A percentile compares a stretch with the other conserved stretches of the same genome.
Evolutionary conservation across 2,113 vertebrate genomes (phyloP).

Genomic region (Furnarius figulus): DNA sequence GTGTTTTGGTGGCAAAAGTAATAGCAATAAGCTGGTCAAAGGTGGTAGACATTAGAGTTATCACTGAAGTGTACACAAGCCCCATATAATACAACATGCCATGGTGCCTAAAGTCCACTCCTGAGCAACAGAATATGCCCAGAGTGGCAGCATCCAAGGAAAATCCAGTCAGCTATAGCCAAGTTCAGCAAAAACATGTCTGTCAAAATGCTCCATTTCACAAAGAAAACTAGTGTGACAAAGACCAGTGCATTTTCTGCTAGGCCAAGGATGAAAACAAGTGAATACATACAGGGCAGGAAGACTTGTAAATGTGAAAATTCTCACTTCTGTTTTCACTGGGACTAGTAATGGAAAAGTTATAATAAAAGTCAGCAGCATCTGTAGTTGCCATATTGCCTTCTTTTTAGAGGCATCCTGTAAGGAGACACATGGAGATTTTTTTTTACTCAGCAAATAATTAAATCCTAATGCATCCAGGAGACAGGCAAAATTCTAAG

Average conservation of each 20-base stretch:
- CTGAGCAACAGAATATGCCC: slow-evolving; percentile 28
- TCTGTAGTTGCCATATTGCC: not conserved
- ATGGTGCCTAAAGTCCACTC: slow-evolving; percentile 43
- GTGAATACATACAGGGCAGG: slow-evolving; percentile 38
- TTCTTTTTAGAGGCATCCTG: not conserved
- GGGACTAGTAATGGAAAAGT: not conserved
- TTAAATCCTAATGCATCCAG: not conserved
- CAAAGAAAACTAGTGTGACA: slow-evolving; percentile 43
- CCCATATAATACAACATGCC: slow-evolving; percentile 24
- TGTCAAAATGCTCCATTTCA: slow-evolving; percentile 56
- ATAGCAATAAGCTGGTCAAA: slow-evolving; percentile 62
- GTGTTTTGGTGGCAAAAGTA: slow-evolving; percentile 59
- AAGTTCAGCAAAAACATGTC: slow-evolving; percentile 71
- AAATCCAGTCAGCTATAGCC: slow-evolving; percentile 68
- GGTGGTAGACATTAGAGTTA: slow-evolving; percentile 68
- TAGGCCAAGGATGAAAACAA: slow-evolving; percentile 56
- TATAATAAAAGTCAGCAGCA: not conserved
- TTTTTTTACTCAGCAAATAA: not conserved
- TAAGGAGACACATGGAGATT: not conserved
- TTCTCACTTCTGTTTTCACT: not conserved
- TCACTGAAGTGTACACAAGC: slow-evolving; percentile 65
- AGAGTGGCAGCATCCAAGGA: slow-evolving; percentile 70
- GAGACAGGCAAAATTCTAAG: not conserved
- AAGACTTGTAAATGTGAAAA: slow-evolving; percentile 49
- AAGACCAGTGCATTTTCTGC: slow-evolving; percentile 68